phyloP scores from a whole-genome alignment of 2,797 vertebrate genomes.

The Catharus ustulatus region DNA sequence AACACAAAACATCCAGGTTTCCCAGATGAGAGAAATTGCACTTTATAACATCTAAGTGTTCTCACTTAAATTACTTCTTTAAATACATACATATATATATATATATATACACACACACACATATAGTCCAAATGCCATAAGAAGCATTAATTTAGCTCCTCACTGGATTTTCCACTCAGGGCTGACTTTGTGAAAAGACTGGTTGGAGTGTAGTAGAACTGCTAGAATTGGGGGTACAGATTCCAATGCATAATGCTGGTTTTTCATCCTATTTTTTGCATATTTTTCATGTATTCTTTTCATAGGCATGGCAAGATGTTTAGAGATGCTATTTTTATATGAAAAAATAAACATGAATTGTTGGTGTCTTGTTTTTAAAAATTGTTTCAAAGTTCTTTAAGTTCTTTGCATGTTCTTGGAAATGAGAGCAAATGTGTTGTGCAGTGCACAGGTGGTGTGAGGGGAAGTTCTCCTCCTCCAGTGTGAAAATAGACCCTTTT shows the following conservation, averaged over 20 bases:
- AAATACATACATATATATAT: no score
- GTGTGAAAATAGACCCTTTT: neutral
- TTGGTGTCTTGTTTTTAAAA: neutral
- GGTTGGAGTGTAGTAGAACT: neutral
- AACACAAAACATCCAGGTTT: neutral
- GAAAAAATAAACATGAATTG: neutral
- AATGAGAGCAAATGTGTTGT: neutral
- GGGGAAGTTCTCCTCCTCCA: neutral
- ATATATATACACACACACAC: neutral
- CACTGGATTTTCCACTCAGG: neutral
- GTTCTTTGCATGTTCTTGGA: neutral
- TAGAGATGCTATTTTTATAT: neutral
- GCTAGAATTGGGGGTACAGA: no score
- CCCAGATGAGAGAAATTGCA: neutral
- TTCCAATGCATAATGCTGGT: neutral
- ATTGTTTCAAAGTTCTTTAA: slow-evolving; percentile 33
- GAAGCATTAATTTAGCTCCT: neutral
- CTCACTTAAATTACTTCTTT: neutral
- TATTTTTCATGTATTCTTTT: neutral
- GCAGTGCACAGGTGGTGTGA: neutral
- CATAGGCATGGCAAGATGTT: neutral
- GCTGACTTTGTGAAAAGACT: neutral
- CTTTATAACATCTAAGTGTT: neutral
- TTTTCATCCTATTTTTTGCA: neutral
- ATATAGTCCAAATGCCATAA: neutral